Conservation (phyloP, 2,797 vertebrate species). For the Trachops cirrhosus region DNA sequence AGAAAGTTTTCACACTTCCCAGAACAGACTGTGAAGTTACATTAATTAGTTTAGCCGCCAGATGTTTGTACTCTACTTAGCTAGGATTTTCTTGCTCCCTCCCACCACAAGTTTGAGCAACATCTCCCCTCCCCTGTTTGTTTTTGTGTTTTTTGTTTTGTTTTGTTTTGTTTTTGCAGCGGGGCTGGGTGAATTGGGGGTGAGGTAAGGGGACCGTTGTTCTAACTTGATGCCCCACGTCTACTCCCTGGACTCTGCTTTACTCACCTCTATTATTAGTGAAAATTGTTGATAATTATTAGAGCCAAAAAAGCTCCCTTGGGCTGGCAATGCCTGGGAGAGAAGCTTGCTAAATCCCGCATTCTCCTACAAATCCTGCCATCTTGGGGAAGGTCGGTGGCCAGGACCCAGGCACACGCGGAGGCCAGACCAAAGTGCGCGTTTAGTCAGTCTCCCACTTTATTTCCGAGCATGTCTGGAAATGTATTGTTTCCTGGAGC, state of each 20-base stretch:
- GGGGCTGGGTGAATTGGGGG: background rate
- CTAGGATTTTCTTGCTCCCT: background rate
- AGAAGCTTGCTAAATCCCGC: background rate
- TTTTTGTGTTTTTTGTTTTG: background rate
- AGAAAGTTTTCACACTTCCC: slow-evolving; percentile 83
- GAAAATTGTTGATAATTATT: background rate
- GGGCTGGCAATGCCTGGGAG: background rate
- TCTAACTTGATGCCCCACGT: slow-evolving; percentile 54
- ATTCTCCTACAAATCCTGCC: background rate
- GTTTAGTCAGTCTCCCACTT: background rate
- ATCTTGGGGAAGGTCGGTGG: background rate
- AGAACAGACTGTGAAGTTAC: slow-evolving; percentile 78
- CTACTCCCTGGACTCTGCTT: background rate
- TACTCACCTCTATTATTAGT: background rate
- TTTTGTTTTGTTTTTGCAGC: background rate
- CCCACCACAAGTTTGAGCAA: slow-evolving; percentile 9
- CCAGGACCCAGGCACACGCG: background rate
- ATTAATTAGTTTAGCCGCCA: slow-evolving; percentile 81
- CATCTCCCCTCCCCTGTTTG: background rate
- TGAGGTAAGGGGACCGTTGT: background rate
- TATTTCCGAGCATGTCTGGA: background rate
- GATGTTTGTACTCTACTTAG: slow-evolving; percentile 59
- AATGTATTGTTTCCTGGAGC: background rate
- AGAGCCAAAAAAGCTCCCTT: background rate
- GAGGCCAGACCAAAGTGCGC: background rate